Evolutionary conservation across 2,888 invertebrate genomes (phyloP).

Genomic region (Rhabditoides inermis): DNA sequence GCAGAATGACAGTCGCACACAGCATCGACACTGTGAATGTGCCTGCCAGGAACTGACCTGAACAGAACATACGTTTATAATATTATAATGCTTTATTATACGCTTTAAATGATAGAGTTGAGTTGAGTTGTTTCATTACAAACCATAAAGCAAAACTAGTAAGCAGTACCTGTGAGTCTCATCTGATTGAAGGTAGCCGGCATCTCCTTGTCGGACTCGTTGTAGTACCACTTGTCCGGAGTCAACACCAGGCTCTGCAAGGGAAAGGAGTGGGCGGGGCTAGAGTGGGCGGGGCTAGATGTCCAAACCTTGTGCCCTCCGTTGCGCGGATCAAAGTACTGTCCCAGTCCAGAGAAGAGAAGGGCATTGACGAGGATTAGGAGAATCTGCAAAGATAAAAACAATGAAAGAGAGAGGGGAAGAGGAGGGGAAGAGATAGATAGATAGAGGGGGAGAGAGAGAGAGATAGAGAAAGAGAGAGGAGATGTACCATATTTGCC

Average conservation of each 20-base stretch:
- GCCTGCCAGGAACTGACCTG: constrained; percentile 22
- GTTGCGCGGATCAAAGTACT: constrained; percentile 36
- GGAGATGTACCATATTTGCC: constrained; percentile 40
- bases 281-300: neutral
- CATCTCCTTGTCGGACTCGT: constrained; percentile 21
- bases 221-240: constrained; percentile 44
- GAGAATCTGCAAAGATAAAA: constrained; percentile 25
- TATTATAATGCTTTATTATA: constrained; percentile 3
- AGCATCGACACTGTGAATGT: constrained; percentile 19
- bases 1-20: constrained; percentile 32
- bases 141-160: neutral
- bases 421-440: neutral
- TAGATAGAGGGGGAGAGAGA: neutral
- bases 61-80: neutral
- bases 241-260: constrained; percentile 38
- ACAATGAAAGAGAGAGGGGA: neutral
- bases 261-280: neutral
- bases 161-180: constrained; percentile 37
- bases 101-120: neutral
- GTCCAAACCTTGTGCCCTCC: constrained; percentile 19
- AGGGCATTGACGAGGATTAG: constrained; percentile 41
- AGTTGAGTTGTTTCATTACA: neutral
- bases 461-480: neutral
- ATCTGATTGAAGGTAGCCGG: constrained; percentile 41
- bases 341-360: constrained; percentile 46